Evolutionary conservation across 2,797 vertebrate species (phyloP), one percentile per base, ranked within the genome.

Genomic region (Myripristis murdjan): DNA sequence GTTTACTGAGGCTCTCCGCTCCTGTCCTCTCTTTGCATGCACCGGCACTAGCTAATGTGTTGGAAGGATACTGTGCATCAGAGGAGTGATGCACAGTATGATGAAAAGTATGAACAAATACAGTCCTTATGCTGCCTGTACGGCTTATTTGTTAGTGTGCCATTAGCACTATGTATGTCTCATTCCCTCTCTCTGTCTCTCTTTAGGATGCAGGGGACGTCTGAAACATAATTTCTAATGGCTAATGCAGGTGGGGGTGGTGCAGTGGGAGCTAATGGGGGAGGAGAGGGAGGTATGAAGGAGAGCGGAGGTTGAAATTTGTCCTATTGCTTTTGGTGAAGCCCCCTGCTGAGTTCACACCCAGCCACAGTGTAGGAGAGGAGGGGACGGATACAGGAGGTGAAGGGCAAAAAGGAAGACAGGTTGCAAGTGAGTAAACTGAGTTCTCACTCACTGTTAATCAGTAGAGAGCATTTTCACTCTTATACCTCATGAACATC

Each of bases 261-360:
- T 22, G 23, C 23, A 48, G 37, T 71, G 60, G 55, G 73, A 57
- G 41, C 16, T 44, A 67, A 71, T 69, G n/a, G 65, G 56, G 56
- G 39, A 62, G 74, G 48, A 51, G 43, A 31, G 48, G 64, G 26
- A 37, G 57, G 60, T 62, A 28, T 56, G 51, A 56, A 69, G 33
- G 70, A 39, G n/a, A 54, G 28, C 58, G 63, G 44, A 70, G 70
- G 81, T 61, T 85, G 79, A 79, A 75, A 77, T 86, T 82, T 81
- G 72, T 86, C 73, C 62, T 39, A 7, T 37, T 68, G 77, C 77
- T 84, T 86, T 78, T 67, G 77, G 74, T 60, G 77, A 77, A 74
- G 84, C 75, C 28, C 87, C 87, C 87, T 58, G 79, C 75, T 87
- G 86, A 70, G 73, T 64, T 74, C 77, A 54, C 41, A 73, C 56